Evolutionary conservation across 2,888 invertebrate genomes (phyloP).

Genomic region (Seira sanloemensis): DNA sequence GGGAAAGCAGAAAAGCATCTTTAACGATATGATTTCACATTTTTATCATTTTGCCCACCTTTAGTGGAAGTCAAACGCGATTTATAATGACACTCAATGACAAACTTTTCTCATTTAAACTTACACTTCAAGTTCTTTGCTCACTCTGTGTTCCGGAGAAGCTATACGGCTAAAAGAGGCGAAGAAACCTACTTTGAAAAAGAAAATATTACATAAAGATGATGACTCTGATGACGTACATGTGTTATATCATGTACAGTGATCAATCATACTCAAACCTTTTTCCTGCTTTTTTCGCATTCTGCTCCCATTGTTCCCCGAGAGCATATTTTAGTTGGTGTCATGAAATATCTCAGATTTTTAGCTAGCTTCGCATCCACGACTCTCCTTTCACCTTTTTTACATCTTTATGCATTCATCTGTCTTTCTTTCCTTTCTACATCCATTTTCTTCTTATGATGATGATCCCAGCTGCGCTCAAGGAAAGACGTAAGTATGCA

Average conservation of each 20-base stretch:
- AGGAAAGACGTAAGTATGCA: not conserved
- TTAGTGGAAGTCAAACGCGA: not conserved
- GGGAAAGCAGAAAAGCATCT: not conserved
- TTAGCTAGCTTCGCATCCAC: not conserved
- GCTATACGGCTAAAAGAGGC: too few relatives aligned
- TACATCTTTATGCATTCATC: not conserved
- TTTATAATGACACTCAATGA: not conserved
- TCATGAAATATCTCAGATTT: not conserved
- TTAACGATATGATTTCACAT: too few relatives aligned
- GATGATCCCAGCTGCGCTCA: not conserved
- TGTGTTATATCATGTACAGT: not conserved
- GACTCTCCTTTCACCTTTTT: not conserved
- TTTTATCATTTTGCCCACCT: too few relatives aligned
- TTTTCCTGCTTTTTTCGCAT: not conserved
- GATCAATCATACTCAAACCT: not conserved
- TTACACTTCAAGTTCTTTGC: too few relatives aligned
- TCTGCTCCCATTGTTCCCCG: not conserved
- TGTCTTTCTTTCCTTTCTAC: not conserved
- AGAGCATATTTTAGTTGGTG: not conserved
- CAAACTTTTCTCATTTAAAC: not conserved
- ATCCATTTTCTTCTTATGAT: not conserved
- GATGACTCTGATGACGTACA: not conserved
- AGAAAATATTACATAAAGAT: not conserved
- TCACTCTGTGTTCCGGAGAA: too few relatives aligned
- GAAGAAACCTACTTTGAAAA: too few relatives aligned